Percentiles rank a stretch among this genome's conserved stretches.
Evolutionary conservation across 2,888 invertebrate genomes (phyloP).

Genomic region (Aleiodes leptofemur): DNA sequence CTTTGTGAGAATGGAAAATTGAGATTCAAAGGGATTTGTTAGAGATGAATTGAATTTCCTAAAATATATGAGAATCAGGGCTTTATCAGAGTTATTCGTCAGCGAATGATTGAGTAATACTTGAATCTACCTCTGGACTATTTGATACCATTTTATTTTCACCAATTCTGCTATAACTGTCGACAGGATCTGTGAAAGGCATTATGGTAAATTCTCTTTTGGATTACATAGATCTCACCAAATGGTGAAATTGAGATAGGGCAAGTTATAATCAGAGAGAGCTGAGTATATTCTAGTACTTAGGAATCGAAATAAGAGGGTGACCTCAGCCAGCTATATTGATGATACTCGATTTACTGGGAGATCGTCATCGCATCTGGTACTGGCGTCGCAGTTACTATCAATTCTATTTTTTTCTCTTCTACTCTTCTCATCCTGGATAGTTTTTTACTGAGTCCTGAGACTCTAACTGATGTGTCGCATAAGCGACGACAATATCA

Average conservation of each 20-base stretch:
- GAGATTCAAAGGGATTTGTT: too few species aligned
- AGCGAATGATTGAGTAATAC: conserved; percentile 18
- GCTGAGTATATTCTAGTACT: not conserved
- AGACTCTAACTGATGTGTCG: too few species aligned
- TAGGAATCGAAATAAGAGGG: conserved; percentile 23
- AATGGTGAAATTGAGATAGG: too few species aligned
- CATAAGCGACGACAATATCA: too few species aligned
- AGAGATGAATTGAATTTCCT: too few species aligned
- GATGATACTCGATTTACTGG: conserved; percentile 9
- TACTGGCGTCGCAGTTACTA: not conserved
- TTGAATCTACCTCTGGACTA: conserved; percentile 17
- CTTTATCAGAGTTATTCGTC: conserved; percentile 20
- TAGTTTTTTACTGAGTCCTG: not conserved
- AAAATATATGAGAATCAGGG: not conserved
- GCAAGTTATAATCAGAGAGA: not conserved
- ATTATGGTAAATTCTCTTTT: conserved; percentile 39
- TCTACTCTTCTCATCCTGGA: not conserved
- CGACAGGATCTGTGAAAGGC: conserved; percentile 35
- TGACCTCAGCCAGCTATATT: conserved; percentile 12
- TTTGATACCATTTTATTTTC: not conserved
- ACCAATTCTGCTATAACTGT: not conserved
- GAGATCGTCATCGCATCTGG: conserved; percentile 13
- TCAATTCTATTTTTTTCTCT: not conserved
- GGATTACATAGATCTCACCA: conserved; percentile 23
- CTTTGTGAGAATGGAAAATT: too few species aligned